These are phyloP conservation scores for Linurgus olivaceus DNA, from an alignment of 2,797 vertebrate species.

Conservation along the genomic window DNA sequence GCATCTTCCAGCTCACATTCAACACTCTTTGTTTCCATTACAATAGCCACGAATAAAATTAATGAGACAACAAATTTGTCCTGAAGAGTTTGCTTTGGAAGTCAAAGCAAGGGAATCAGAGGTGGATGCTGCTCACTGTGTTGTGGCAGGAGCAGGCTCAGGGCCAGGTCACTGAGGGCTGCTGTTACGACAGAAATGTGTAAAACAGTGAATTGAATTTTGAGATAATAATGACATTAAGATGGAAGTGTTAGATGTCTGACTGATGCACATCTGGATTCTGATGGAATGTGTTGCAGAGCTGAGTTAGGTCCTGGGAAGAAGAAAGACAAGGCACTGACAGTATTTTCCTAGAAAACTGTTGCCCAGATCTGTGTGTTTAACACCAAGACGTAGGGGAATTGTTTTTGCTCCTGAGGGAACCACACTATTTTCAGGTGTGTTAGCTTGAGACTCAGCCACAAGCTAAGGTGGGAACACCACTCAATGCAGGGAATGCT, in stretches of 20 bases:
- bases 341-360: background rate
- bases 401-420: background rate
- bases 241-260: background rate
- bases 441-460: background rate
- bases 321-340: background rate
- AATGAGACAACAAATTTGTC: background rate
- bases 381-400: background rate
- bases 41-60: background rate
- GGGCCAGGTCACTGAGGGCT: background rate
- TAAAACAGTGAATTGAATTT: background rate
- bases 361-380: background rate
- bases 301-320: background rate
- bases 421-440: background rate
- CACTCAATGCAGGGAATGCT: background rate
- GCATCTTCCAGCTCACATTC: background rate
- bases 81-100: background rate
- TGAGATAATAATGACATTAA: background rate
- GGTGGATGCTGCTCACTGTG: fast-evolving
- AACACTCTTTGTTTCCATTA: background rate
- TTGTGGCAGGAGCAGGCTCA: background rate
- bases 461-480: background rate
- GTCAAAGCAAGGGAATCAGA: background rate
- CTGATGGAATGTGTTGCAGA: background rate
- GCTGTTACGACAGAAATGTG: background rate
- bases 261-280: background rate